These are phyloP conservation scores for Brenthis daphne DNA, from an alignment of 2,888 invertebrate species.

Conservation along the genomic window DNA sequence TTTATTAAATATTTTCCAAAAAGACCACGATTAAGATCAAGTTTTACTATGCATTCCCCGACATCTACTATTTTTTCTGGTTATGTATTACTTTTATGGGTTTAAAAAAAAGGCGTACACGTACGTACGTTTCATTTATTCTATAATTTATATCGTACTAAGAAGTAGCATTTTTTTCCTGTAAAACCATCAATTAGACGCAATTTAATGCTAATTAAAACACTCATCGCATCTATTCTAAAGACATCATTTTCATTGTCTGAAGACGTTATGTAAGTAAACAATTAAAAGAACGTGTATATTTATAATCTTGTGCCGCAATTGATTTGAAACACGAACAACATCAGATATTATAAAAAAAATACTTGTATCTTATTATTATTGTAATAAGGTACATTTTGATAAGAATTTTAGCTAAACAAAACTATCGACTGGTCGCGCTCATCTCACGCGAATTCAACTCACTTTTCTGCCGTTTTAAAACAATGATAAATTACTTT, in stretches of 20 bases:
- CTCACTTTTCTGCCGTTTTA: constrained; percentile 14
- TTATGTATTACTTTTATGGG: too few relatives aligned
- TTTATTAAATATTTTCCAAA: too few relatives aligned
- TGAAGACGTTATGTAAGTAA: constrained; percentile 29
- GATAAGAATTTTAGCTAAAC: background rate
- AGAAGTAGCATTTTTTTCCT: background rate
- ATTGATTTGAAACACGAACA: constrained; percentile 34
- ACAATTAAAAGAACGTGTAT: constrained; percentile 27
- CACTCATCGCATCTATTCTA: constrained; percentile 18
- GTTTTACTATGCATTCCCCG: too few relatives aligned
- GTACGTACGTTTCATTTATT: too few relatives aligned
- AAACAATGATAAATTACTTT: constrained; percentile 13
- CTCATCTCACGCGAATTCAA: constrained; percentile 32
- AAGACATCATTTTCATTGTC: constrained; percentile 19
- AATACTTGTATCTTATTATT: constrained; percentile 2
- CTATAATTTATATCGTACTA: background rate
- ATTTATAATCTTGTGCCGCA: constrained; percentile 29
- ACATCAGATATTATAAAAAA: background rate
- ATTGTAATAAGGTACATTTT: constrained; percentile 21
- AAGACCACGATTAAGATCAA: too few relatives aligned
- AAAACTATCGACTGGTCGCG: constrained; percentile 12
- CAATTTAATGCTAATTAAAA: constrained; percentile 24
- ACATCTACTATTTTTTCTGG: too few relatives aligned
- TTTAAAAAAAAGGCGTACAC: too few relatives aligned
- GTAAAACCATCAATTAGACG: constrained; percentile 3